Conservation (phyloP, 1,140 invertebrate species). For the Plodia interpunctella region DNA sequence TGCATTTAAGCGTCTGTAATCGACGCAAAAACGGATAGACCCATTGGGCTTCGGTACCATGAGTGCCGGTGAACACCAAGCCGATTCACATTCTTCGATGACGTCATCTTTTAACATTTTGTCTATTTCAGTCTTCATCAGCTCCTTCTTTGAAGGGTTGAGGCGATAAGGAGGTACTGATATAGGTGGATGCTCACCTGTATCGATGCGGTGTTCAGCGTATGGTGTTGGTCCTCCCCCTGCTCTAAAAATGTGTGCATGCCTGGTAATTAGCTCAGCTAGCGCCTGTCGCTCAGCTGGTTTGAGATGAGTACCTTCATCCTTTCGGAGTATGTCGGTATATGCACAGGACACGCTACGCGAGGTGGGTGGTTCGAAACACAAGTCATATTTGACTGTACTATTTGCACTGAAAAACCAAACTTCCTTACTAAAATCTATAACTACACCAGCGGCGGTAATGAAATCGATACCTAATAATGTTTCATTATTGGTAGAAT, state of each 20-base stretch:
- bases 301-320: slow-evolving; percentile 3
- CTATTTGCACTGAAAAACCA: slow-evolving; percentile 10
- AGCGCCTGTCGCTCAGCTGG: background rate
- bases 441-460: slow-evolving; percentile 4
- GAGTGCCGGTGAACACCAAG: slow-evolving; percentile 70
- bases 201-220: slow-evolving; percentile 32
- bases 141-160: slow-evolving; percentile 22
- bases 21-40: slow-evolving; percentile 46
- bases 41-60: slow-evolving; percentile 68
- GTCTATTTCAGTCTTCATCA: slow-evolving; percentile 24
- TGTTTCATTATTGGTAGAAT: too few species aligned
- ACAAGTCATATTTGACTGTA: background rate
- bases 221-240: slow-evolving; percentile 24
- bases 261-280: background rate
- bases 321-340: background rate
- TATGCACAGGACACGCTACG: background rate
- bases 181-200: slow-evolving; percentile 36
- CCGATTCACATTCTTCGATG: slow-evolving; percentile 55
- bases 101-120: slow-evolving; percentile 45
- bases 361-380: slow-evolving; percentile 10
- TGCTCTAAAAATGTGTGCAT: slow-evolving; percentile 5
- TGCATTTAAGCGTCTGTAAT: slow-evolving; percentile 56
- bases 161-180: slow-evolving; percentile 39
- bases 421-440: slow-evolving; percentile 14
- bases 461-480: slow-evolving; percentile 18